Evolutionary conservation across 2,888 invertebrate genomes (phyloP), one percentile per base, ranked within the genome.

Genomic region (Thereva nobilitata): DNA sequence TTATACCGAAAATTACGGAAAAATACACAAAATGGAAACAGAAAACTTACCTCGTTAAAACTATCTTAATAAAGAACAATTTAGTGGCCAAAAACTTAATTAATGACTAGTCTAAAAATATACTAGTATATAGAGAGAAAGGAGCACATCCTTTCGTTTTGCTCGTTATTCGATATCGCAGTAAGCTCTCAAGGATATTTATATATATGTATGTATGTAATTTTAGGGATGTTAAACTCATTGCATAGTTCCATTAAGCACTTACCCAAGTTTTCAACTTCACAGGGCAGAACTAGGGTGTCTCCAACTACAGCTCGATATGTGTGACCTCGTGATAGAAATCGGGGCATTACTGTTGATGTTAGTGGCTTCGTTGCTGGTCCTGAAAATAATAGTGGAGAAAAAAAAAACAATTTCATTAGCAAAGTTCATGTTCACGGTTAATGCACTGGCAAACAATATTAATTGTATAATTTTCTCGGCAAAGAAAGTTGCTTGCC

Each of bases 181-280:
- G 23, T 23, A 23, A 23, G 23, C 23, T 23, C 23, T 23, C 23
- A 42, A 42, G 42, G 42, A 9, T 42, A 42, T 3, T 2, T 42
- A 42, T 42, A 42, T 42, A 42, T 2, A 42, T n/a, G 9, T 8
- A 2, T 42, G 9, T 42, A 7, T 23, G 23, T 23, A 23, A 23
- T 23, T 23, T 23, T 42, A 9, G 9, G 42, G 7, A 42, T 42
- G 42, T 8, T 42, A 42, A 42, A 42, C 7, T 8, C 42, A 23
- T 23, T 23, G 23, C 23, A 23, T 7, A 42, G 42, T 42, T 10
- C 42, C 63, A 63, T 63, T 63, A 56, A 67, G 44, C 42, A 77
- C 86, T 86, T 80, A 91, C 91, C 91, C 73, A 91, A 80, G 79
- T 91, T 89, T 76, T 91, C 90, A 35, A 91, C 90, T 81, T 91